These are phyloP conservation scores for Gymnodraco acuticeps DNA, from an alignment of 2,797 vertebrate genomes.

Conservation along the genomic window DNA sequence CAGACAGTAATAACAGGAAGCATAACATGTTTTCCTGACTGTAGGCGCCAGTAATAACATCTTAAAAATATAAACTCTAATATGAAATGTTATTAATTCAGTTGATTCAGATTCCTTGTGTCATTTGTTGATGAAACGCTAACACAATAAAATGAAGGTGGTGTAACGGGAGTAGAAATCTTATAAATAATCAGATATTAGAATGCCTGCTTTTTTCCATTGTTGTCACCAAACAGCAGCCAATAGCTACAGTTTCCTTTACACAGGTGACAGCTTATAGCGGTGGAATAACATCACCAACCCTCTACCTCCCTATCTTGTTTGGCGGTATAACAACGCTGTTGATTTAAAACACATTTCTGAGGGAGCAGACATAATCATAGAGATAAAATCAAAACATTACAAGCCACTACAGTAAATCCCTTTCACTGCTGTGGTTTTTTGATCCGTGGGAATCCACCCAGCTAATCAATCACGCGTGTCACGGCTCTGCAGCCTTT, in stretches of 20 bases:
- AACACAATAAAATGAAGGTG: neutral
- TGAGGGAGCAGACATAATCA: constrained; percentile 7
- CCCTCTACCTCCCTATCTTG: neutral
- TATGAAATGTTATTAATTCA: no score
- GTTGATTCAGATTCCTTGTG: no score
- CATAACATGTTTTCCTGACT: no score
- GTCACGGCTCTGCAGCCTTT: constrained; percentile 54
- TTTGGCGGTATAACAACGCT: neutral
- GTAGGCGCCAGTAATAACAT: neutral
- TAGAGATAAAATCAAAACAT: neutral
- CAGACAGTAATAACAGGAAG: neutral
- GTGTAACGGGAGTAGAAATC: no score
- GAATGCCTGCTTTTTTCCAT: neutral
- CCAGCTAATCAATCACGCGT: constrained; percentile 60
- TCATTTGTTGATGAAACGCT: no score
- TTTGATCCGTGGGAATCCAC: constrained; percentile 58
- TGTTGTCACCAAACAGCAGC: neutral
- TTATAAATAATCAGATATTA: no score
- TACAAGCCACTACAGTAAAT: neutral
- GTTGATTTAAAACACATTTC: constrained; percentile 15
- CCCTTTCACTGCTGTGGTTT: neutral
- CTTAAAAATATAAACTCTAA: no score
- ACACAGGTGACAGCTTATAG: constrained; percentile 20
- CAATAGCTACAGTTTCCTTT: neutral
- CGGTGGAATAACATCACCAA: neutral